A percentile compares a stretch with the other conserved stretches of the same genome.
Evolutionary conservation across 2,888 invertebrate genomes (phyloP).

Genomic region (Drosophila nr. perissopoda): DNA sequence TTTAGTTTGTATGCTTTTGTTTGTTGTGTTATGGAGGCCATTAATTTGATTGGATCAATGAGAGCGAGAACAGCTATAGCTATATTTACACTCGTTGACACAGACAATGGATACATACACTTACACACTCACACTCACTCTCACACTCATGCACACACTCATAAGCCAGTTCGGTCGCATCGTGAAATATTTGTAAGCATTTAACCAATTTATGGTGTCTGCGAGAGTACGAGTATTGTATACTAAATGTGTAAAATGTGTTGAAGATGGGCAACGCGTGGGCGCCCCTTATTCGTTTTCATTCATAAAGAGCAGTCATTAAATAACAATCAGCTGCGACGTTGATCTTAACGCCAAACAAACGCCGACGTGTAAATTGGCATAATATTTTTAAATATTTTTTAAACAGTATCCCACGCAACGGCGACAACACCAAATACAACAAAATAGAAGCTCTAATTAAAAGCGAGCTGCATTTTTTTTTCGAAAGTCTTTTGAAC

Average conservation of each 20-base stretch:
- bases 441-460: constrained; percentile 65
- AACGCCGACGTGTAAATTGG: constrained; percentile 75
- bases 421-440: constrained; percentile 4
- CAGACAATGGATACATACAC: constrained; percentile 33
- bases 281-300: constrained; percentile 59
- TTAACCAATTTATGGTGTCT: constrained; percentile 71
- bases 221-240: constrained; percentile 50
- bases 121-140: background rate
- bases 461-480: constrained; percentile 59
- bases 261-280: constrained; percentile 41
- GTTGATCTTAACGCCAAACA: constrained; percentile 70
- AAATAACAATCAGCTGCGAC: constrained; percentile 76
- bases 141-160: background rate
- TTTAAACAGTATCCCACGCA: constrained; percentile 51
- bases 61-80: constrained; percentile 64
- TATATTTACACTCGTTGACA: constrained; percentile 18
- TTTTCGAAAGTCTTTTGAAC: constrained; percentile 49
- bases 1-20: constrained; percentile 53
- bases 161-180: constrained; percentile 1
- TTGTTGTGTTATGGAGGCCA: constrained; percentile 64
- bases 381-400: constrained; percentile 63
- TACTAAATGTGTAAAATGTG: constrained; percentile 29
- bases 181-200: constrained; percentile 77
- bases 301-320: constrained; percentile 75
- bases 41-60: constrained; percentile 79